Conservation (phyloP, 2,113 vertebrate species). For the Etia nguti region DNA sequence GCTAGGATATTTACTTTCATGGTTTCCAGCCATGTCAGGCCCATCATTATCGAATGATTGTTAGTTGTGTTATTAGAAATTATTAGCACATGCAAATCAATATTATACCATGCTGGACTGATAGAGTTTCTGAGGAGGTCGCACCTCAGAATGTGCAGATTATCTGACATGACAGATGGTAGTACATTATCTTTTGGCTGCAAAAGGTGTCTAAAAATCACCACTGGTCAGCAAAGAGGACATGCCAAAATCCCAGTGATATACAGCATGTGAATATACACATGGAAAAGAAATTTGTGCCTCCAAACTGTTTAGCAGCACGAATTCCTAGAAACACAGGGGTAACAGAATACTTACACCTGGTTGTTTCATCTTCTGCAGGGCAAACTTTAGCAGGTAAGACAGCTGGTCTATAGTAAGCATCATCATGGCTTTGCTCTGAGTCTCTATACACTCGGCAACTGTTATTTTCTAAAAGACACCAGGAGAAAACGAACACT, state of each 20-base stretch:
- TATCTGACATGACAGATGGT: neutral
- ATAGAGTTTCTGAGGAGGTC: neutral
- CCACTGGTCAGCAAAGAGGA: neutral
- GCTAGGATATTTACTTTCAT: slow-evolving; percentile 53
- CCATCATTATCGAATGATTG: slow-evolving; percentile 22
- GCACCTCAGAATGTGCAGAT: neutral
- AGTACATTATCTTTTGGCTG: neutral
- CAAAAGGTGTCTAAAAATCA: neutral
- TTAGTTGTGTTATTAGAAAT: slow-evolving; percentile 48
- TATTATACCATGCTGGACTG: slow-evolving; percentile 15
- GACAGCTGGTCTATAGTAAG: slow-evolving; percentile 94
- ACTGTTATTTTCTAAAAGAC: slow-evolving; percentile 95
- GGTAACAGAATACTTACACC: slow-evolving; percentile 82
- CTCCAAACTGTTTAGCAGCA: neutral
- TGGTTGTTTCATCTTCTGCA: slow-evolving; percentile 99
- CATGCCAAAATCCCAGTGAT: slow-evolving; percentile 12
- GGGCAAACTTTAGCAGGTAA: slow-evolving; percentile 98
- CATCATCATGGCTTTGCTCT: slow-evolving; percentile 99
- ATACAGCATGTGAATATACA: neutral
- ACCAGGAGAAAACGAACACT: slow-evolving; percentile 27
- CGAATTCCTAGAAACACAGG: neutral
- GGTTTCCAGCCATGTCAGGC: slow-evolving; percentile 49
- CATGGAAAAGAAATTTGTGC: neutral
- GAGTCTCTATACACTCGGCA: slow-evolving; percentile 98
- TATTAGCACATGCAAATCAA: slow-evolving; percentile 50